Percentiles rank a stretch among this genome's conserved stretches.
Conservation (phyloP, 2,113 vertebrate species). For the Falco punctatus region DNA sequence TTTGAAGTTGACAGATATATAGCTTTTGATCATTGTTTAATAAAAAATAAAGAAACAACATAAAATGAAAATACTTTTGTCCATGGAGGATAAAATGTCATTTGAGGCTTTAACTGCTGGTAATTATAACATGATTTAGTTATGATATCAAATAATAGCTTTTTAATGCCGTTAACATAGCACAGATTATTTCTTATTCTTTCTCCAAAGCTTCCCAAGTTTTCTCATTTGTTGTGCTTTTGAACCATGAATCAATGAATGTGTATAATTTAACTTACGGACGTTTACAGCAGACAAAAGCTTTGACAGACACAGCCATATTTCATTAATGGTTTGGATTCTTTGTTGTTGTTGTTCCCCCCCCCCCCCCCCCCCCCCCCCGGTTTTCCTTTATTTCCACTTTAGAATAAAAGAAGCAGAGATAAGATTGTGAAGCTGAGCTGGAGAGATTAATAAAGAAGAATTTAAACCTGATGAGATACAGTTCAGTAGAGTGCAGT, state of each 20-base stretch:
- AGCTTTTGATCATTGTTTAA: constrained; percentile 68
- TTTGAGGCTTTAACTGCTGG: constrained; percentile 12
- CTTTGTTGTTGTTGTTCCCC: neutral
- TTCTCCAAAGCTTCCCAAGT: neutral
- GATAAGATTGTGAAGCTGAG: neutral
- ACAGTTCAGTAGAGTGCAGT: neutral
- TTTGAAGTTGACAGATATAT: constrained; percentile 42
- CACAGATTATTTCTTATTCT: neutral
- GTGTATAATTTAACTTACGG: neutral
- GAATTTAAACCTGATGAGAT: constrained; percentile 1
- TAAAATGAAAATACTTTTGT: constrained; percentile 26
- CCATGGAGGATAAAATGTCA: neutral
- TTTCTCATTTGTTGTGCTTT: neutral
- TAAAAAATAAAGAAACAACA: neutral
- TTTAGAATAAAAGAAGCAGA: neutral
- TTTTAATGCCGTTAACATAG: neutral
- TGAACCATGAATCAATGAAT: neutral
- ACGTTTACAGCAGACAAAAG: neutral
- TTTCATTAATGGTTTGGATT: neutral
- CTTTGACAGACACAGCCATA: neutral
- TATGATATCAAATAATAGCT: neutral
- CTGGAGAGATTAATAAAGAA: neutral
- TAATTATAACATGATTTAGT: neutral
- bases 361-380: too few relatives aligned
- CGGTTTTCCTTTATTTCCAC: neutral